Evolutionary conservation across 2,113 vertebrate species (phyloP).

Genomic region (Etheostoma spectabile): DNA sequence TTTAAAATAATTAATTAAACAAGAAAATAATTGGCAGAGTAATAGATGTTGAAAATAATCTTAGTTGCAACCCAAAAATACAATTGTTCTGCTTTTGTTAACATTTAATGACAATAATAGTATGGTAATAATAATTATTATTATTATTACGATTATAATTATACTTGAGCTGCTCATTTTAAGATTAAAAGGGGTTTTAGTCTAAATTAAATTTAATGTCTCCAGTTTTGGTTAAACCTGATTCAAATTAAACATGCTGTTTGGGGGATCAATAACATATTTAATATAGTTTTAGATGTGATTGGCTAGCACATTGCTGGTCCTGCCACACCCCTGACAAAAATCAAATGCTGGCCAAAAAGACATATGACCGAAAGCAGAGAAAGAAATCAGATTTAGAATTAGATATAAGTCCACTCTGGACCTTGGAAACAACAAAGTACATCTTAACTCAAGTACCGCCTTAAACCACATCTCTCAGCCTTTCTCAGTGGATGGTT

Average conservation of each 20-base stretch:
- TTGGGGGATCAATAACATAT: neutral
- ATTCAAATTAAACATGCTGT: neutral
- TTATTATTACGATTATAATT: no score
- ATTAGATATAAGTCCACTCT: neutral
- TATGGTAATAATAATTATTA: neutral
- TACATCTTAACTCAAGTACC: neutral
- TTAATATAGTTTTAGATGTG: neutral
- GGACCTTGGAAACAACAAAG: neutral
- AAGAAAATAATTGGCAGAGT: neutral
- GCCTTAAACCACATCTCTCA: neutral
- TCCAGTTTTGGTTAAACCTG: neutral
- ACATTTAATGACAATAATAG: neutral
- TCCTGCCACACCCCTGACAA: neutral
- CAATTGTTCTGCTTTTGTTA: neutral
- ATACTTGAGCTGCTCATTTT: neutral
- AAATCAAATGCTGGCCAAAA: neutral
- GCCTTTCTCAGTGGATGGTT: neutral
- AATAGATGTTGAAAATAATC: neutral
- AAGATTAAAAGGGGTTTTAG: neutral
- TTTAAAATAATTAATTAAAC: neutral
- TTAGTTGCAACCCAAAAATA: neutral
- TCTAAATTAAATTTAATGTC: neutral
- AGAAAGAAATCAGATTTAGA: neutral
- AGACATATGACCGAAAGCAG: neutral
- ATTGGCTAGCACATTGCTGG: neutral